A percentile compares a stretch with the other conserved stretches of the same genome.
These are phyloP conservation scores for Poeciliopsis occidentalis DNA, from an alignment of 2,113 vertebrate genomes.

Conservation along the genomic window DNA sequence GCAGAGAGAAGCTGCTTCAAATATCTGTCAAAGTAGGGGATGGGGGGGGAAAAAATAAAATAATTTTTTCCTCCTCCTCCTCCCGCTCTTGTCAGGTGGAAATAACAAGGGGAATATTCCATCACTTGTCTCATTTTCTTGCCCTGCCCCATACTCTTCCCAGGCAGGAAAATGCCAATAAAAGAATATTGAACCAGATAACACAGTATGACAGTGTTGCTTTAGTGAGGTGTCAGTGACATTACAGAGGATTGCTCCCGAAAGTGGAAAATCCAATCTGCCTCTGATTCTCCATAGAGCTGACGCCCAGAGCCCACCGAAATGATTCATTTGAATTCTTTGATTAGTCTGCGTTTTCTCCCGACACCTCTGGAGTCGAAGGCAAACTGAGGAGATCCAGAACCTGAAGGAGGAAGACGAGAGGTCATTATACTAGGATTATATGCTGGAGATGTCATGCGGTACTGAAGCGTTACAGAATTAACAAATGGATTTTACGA, in stretches of 20 bases:
- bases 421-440: conserved; percentile 4
- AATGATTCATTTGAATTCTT: conserved; percentile 64
- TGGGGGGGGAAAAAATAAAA: background rate
- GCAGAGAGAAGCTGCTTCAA: conserved; percentile 31
- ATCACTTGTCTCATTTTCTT: conserved; percentile 55
- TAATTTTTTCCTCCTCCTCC: background rate
- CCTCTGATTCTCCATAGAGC: conserved; percentile 46
- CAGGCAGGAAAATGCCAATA: conserved; percentile 58
- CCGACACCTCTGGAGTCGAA: conserved; percentile 35
- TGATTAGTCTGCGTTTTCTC: conserved; percentile 48
- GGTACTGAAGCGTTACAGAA: conserved; percentile 1
- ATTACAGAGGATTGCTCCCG: conserved; percentile 60
- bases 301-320: conserved; percentile 47
- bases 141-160: conserved; percentile 19
- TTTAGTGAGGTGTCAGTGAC: conserved; percentile 57
- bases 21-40: conserved; percentile 46
- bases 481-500: conserved; percentile 23
- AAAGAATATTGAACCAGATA: conserved; percentile 64
- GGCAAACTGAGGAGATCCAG: conserved; percentile 46
- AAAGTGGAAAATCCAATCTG: conserved; percentile 74
- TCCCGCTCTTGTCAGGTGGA: conserved; percentile 15
- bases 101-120: conserved; percentile 56
- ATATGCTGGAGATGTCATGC: background rate
- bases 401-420: conserved; percentile 27
- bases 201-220: conserved; percentile 57